These are phyloP conservation scores for Nicator chloris DNA, from an alignment of 2,113 vertebrate species.

Conservation along the genomic window DNA sequence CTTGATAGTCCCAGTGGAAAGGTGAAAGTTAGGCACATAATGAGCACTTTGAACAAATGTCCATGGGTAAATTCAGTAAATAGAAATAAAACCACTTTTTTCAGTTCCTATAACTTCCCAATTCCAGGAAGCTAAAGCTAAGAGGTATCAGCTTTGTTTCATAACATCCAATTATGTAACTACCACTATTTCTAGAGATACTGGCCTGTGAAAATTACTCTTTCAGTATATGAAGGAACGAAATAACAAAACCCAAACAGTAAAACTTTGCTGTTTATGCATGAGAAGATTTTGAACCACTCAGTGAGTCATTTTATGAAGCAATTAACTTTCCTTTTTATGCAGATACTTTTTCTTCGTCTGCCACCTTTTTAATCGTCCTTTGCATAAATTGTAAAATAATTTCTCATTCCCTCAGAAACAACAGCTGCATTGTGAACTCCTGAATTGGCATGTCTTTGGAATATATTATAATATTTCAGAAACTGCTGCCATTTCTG, in stretches of 20 bases:
- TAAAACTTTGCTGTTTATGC: slow-evolving; percentile 58
- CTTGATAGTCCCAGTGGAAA: not conserved
- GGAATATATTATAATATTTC: slow-evolving; percentile 60
- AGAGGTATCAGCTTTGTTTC: slow-evolving; percentile 1
- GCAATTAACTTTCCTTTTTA: slow-evolving; percentile 57
- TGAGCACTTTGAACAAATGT: not conserved
- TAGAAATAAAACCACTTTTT: not conserved
- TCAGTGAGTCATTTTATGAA: slow-evolving; percentile 58
- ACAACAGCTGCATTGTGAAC: slow-evolving; percentile 68
- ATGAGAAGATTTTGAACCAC: slow-evolving; percentile 43
- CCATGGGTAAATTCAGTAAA: not conserved
- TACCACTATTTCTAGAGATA: slow-evolving; percentile 13
- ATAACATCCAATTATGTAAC: not conserved
- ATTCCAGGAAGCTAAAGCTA: not conserved
- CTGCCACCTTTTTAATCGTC: slow-evolving; percentile 56
- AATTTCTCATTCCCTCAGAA: slow-evolving; percentile 58
- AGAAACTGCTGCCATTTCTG: slow-evolving; percentile 48
- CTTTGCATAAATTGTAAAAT: slow-evolving; percentile 59
- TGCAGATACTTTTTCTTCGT: slow-evolving; percentile 53
- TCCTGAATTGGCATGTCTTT: slow-evolving; percentile 58
- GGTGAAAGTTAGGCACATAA: not conserved
- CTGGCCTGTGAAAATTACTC: not conserved
- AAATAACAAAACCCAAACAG: slow-evolving; percentile 48
- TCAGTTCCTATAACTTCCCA: not conserved
- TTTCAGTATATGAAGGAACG: not conserved